Base-by-base conservation (phyloP, 2,113 vertebrate species). In the Misgurnus anguillicaudatus region DNA sequence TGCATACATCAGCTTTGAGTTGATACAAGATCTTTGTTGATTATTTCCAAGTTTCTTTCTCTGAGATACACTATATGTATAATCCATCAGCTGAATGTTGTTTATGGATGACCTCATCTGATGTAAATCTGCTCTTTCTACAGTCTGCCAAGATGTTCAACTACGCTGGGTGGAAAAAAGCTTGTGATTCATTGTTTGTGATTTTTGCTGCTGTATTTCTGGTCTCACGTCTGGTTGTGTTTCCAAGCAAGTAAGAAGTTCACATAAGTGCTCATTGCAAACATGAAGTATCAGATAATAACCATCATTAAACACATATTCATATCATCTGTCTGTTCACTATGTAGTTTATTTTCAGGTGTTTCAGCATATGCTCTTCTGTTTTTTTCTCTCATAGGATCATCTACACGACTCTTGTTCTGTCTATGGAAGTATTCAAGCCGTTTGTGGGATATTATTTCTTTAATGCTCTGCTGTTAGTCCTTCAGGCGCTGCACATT, bases 391-490 rank as follows among this genome's bases (percentile, higher is more conserved):
- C 69, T 39, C 2, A 39, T 87, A 96, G 95, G 84, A 92, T 96
- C 76, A 92, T 95, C 70, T 87, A 94, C 48, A 92, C 92, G 69
- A 95, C 95, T 0, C 91, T 95, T 82, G 93, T 93, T 0, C 89
- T 95, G 58, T 97, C 96, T 80, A 94, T 97, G 88, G 87, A 93
- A 83, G 63, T 83, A 21, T 93, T 87, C 39, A 57, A 92, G 0
- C 95, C 95, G 5, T 99, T 97, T 87, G 87, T 90, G 0, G 95
- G 93, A 64, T 98, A 96, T 84, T 99, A 98, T 86, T 95, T 97
- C 82, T 91, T 97, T 85, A 96, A 97, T 39, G 0, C 9, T 3
- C 90, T 98, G 6, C 91, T 99, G 82, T 71, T 91, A 71, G 55
- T 90, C 63, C 92, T 99, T 69, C 97, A 97, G 83, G 84, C 89